Evolutionary conservation across 2,888 invertebrate species (phyloP), one percentile per base, ranked within the genome.

Genomic region (Octonoba sinensis): DNA sequence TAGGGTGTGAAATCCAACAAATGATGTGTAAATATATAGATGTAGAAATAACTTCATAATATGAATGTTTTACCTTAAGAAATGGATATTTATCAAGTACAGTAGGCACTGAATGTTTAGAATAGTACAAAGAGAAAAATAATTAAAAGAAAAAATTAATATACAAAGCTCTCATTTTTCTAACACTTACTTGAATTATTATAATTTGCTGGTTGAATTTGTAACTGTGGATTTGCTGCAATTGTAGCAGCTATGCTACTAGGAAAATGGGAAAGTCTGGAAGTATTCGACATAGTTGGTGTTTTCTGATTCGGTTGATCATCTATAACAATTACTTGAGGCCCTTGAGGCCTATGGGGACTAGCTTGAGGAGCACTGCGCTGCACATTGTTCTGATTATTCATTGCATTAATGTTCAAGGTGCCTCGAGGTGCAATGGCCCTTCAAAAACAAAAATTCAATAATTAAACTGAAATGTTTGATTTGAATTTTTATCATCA

Each of bases 261-360:
- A 13, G 84, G 82, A 64, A 76, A 84, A 59, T 84, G 84, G 13
- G 74, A 74, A 18, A 84, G 78, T 62, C 76, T 78, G 13, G 51
- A 46, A 15, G 84, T 84, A 46, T 82, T 84, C n/a, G 74, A 71
- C 84, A 84, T 84, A 24, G 66, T 84, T 20, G 72, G 76, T 47
- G 78, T 79, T 22, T 82, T 82, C 16, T 66, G 60, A 60, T 70
- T 78, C 4, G 72, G 72, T 47, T 47, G 66, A 27, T 71, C 83
- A 57, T 84, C 82, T 22, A 84, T 57, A 24, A 77, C 81, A 64
- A 84, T 84, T 16, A 84, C 59, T 66, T 81, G 84, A 20, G 84
- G 82, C 15, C 47, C 69, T 16, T 47, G 27, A 6, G 22, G 36
- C 12, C 54, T 64, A 20, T n/a, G 27, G n/a, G 57, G 51, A 18